phyloP scores from a whole-genome alignment of 2,888 invertebrate species.

The Cheilosia variabilis region DNA sequence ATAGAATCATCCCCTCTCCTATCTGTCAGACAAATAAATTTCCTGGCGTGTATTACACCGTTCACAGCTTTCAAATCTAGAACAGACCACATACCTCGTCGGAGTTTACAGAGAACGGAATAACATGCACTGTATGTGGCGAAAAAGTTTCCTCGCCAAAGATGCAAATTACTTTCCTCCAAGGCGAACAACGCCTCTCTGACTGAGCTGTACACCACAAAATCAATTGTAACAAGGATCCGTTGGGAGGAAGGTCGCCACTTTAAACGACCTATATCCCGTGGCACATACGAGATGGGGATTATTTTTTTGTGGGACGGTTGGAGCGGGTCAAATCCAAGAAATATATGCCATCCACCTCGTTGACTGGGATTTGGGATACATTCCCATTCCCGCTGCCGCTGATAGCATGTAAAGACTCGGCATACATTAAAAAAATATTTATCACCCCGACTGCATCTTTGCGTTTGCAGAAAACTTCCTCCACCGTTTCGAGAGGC shows the following conservation, averaged over 20 bases:
- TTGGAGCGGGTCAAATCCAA: conserved; percentile 40
- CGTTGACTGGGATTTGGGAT: conserved; percentile 19
- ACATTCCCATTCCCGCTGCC: background rate
- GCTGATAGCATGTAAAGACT: background rate
- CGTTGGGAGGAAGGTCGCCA: conserved; percentile 40
- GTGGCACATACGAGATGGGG: conserved; percentile 26
- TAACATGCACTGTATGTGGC: conserved; percentile 57
- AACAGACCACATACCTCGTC: conserved; percentile 65
- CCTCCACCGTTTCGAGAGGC: conserved; percentile 27
- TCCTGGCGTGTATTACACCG: conserved; percentile 58
- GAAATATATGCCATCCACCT: conserved; percentile 1
- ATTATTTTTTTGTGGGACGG: conserved; percentile 52
- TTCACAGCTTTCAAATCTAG: conserved; percentile 61
- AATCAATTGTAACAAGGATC: conserved; percentile 66
- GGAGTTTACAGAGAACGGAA: conserved; percentile 49
- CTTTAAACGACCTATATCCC: conserved; percentile 62
- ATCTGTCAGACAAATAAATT: conserved; percentile 53
- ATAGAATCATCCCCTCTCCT: conserved; percentile 36
- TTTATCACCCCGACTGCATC: conserved; percentile 65
- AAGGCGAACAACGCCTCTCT: conserved; percentile 50
- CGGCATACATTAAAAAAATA: conserved; percentile 50
- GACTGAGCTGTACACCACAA: conserved; percentile 48
- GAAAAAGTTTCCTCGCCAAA: conserved; percentile 59
- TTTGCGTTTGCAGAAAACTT: conserved; percentile 41
- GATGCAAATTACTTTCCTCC: conserved; percentile 71